Base-by-base conservation (phyloP, 2,113 vertebrate species). In the Ibidorhyncha struthersii region DNA sequence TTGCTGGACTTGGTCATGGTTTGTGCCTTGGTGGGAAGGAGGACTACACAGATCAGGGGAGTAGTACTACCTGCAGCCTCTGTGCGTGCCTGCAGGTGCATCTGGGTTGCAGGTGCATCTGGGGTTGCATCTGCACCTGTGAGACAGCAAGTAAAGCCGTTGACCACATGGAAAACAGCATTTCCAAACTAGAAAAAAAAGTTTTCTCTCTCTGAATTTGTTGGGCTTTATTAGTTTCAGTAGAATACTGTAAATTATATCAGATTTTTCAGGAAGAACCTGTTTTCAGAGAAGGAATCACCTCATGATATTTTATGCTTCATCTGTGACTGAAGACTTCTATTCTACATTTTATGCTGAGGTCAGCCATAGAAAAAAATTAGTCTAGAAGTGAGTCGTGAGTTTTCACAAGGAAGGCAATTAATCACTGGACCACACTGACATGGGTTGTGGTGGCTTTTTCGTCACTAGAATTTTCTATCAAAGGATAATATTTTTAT, bases 51-150 rank as follows among this genome's bases (percentile, higher is more conserved):
- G 26, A 25, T 32, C 19, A 13, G 22, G 16, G 49, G 12, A 53
- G 56, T 7, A 76, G n/a, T 0, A 1, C n/a, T 55, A 30, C 12
- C 34, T 30, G 23, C 26, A 56, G 34, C 30, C 5, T 8, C 23
- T 50, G 12, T 30, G 27, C 1, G 2, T 43, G n/a, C 25, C 29
- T 34, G n/a, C 11, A 66, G 9, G 49, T 43, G 22, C 1, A 0
- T 14, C 25, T 29, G 21, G 58, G 22, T n/a, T 34, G n/a, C 11
- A 66, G 9, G 49, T 43, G 22, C 1, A 0, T 14, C 25, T 29
- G 21, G 58, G 22, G 27, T 23, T 71, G 25, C 29, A 43, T 20
- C 12, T 1, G 1, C 0, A 1, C 19, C 40, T 56, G 22, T 55
- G 16, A 87, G 25, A 67, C 7, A 50, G 14, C 12, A 62, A 63